Base-by-base conservation (phyloP, 2,888 invertebrate species). In the Elaeidobius kamerunicus region DNA sequence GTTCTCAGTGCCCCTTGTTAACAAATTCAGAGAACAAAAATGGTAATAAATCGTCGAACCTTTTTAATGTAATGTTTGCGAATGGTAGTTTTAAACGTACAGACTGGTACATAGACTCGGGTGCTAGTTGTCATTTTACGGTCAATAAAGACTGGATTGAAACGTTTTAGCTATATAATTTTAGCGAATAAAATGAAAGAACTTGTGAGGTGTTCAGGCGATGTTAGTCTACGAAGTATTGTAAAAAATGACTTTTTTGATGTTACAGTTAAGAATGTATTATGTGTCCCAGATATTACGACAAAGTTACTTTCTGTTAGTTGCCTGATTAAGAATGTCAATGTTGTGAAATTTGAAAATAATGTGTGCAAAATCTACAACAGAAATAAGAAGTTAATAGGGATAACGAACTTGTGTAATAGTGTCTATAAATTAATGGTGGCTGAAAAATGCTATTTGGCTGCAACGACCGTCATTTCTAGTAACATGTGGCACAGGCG, bases 281-380 rank as follows among this genome's bases (percentile, higher is more conserved):
- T 53, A 4, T 59, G 44, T 57, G 56, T 59, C 9, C 59, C 60
- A 45, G 36, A 54, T 34, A 11, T 62, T 11, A 53, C 57, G 12
- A 61, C 59, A 19, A 62, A 62, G 41, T 34, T 60, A 7, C 48
- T 60, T 30, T 61, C 59, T 7, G 62, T 59, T 7, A 59, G 57
- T 36, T 43, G 53, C 41, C 12, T 63, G 17, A 56, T 63, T 17
- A 59, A 55, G 40, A 60, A 62, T 18, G 59, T 55, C 16, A 60
- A 58, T 32, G 30, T 18, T 14, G 58, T 57, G 3, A 30, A 19
- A 6, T 60, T 61, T 47, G 32, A 38, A 17, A 42, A 7, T 2
- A 17, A 44, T 4, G 3, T 9, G 7, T 44, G 16, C 16, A 11
- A 28, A 9, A 44, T 44, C 9, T 44, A 17, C 34, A 34, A 44